Evolutionary conservation across 2,888 invertebrate species (phyloP).

Genomic region (Dusona sp.): DNA sequence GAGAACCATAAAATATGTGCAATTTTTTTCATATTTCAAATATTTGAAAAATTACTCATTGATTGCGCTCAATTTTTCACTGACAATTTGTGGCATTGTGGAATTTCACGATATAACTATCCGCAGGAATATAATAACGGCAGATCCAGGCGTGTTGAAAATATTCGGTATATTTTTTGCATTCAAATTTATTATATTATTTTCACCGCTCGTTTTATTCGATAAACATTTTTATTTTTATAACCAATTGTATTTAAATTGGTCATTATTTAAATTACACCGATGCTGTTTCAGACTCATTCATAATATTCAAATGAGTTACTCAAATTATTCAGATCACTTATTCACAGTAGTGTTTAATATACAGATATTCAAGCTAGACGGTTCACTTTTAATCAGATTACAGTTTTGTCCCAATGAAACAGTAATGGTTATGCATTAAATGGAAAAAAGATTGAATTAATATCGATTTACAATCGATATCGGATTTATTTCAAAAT

Average conservation of each 20-base stretch:
- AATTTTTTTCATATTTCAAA: slow-evolving; percentile 10
- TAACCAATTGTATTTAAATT: neutral
- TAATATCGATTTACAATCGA: neutral
- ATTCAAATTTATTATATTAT: neutral
- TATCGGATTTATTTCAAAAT: neutral
- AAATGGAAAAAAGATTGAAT: neutral
- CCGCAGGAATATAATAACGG: neutral
- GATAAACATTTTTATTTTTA: neutral
- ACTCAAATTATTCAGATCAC: neutral
- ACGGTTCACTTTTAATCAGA: neutral
- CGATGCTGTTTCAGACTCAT: neutral
- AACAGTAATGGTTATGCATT: neutral
- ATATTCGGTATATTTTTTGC: neutral
- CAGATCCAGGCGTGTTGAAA: neutral
- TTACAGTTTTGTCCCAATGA: neutral
- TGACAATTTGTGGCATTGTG: neutral
- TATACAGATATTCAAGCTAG: neutral
- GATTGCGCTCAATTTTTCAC: neutral
- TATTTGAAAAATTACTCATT: neutral
- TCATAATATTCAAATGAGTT: neutral
- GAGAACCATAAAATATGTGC: slow-evolving; percentile 48
- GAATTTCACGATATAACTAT: neutral
- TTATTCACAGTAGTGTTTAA: neutral
- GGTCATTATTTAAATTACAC: neutral
- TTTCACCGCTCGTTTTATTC: neutral